These are phyloP conservation scores for Drosophila kikkawai DNA, from an alignment of 1,140 invertebrate species.

Conservation along the genomic window DNA sequence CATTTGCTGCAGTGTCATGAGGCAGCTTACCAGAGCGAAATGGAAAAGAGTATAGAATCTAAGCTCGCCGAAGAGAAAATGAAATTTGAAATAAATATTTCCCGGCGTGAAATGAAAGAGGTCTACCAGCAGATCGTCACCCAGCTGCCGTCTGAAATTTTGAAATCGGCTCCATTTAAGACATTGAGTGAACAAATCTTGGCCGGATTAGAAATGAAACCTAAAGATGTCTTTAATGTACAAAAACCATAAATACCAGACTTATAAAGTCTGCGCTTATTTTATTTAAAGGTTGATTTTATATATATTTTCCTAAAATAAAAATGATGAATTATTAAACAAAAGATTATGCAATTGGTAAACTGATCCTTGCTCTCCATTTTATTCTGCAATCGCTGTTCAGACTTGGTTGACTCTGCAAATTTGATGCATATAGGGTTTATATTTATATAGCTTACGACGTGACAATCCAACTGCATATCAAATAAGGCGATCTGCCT, in stretches of 20 bases:
- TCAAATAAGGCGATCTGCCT: conserved; percentile 25
- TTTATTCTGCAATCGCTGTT: background rate
- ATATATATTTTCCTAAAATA: background rate
- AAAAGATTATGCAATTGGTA: background rate
- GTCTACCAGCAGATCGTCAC: background rate
- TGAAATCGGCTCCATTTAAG: background rate
- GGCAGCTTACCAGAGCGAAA: background rate
- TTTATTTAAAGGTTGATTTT: background rate
- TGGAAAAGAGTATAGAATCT: background rate
- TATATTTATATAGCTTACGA: conserved; percentile 1
- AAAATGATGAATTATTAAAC: background rate
- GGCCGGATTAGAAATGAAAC: background rate
- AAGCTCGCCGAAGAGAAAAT: background rate
- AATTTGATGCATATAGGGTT: background rate
- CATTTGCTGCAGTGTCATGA: background rate
- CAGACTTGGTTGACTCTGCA: background rate
- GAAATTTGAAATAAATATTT: conserved; percentile 1
- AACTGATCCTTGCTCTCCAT: background rate
- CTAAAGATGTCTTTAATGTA: background rate
- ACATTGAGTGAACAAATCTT: background rate
- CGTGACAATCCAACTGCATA: conserved; percentile 41
- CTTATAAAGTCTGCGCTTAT: too few relatives aligned
- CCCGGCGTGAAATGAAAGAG: background rate
- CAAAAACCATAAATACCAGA: background rate
- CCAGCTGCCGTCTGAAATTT: background rate